Base-by-base conservation (phyloP, 2,113 vertebrate species). In the Rattus rattus region DNA sequence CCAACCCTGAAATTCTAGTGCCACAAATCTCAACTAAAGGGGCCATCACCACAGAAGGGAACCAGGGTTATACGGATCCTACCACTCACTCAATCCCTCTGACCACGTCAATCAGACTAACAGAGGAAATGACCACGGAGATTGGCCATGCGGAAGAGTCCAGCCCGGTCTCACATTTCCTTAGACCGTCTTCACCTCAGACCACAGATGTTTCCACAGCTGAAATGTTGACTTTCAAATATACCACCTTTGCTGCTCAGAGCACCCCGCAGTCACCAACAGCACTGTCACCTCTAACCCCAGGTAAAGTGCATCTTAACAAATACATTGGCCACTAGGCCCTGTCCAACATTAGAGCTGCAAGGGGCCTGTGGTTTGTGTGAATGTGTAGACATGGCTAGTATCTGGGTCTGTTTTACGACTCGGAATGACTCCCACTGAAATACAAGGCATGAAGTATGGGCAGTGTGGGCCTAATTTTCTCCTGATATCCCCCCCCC, bases 251-350 rank as follows among this genome's bases (percentile, higher is more conserved):
- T 22, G 22, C 81, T 28, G 90, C 3, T 0, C 0, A 1, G 0
- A 96, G 91, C 70, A 97, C 96, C 92, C 96, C 97, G 1, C 56
- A 0, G 0, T 28, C 49, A 0, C 17, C 95, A n/a, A 54, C 69
- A 24, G 90, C 85, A 3, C 70, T 26, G 0, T 69, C 77, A 0
- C 96, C 98, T 85, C 95, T 94, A 24, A 73, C 92, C 30, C 54
- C 98, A 98, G 99, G 99, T 99, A 98, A 95, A 0, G 0, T 43
- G 5, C 14, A 4, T 63, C n/a, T 8, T 61, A 12, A 43, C 3
- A 5, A 13, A 73, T 16, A 24, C 26, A 56, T 39, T 87, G 54
- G 36, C 4, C 7, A 7, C 30, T 47, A 28, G 39, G 36, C 26
- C 17, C 39, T 11, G 6, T 3, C 33, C 10, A 63, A 3, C 59